Evolutionary conservation across 2,113 vertebrate species (phyloP), one percentile per base, ranked within the genome.

Genomic region (Reinhardtius hippoglossoides): DNA sequence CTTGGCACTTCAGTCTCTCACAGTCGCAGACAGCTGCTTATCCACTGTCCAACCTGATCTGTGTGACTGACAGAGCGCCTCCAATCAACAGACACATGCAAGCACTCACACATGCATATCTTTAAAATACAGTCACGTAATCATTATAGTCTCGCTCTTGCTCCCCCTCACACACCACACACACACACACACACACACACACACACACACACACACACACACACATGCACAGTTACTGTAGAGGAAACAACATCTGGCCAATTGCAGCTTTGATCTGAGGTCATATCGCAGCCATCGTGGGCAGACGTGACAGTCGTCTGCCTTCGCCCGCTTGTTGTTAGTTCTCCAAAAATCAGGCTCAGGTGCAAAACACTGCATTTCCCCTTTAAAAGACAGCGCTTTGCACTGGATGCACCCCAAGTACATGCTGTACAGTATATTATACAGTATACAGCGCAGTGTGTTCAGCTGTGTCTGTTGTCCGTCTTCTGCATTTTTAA

Each of bases 181-280:
- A n/a, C 50, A n/a, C 50, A 9, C 48, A 20, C 64, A 67, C 20
- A 16, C 76, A 69, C 84, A 83, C 23, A 23, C 23, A 23, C 23
- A 23, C 23, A 23, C 23, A 23, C 23, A 23, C 23, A 83, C 31
- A 7, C 31, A 31, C 20, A 2, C 50, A n/a, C 50, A n/a, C 50
- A 9, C 50, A n/a, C 64, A 67, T 16, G 20, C 74, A 69, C 85
- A 83, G 67, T 85, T 81, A 79, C 79, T 70, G 58, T 14, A 79
- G 78, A 72, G 57, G 57, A 66, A 83, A 71, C 73, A 71, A 87
- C 85, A 84, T 86, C 80, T 69, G 82, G 85, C 64, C 82, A 84
- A 77, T 79, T 76, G 62, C 69, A 64, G 83, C 90, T 89, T 81
- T 88, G 88, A 84, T 87, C 81, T 83, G 62, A 71, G 83, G 81